A percentile compares a stretch with the other conserved stretches of the same genome.
Conservation (phyloP, 2,113 vertebrate genomes). For the Cyphotilapia sp. region DNA sequence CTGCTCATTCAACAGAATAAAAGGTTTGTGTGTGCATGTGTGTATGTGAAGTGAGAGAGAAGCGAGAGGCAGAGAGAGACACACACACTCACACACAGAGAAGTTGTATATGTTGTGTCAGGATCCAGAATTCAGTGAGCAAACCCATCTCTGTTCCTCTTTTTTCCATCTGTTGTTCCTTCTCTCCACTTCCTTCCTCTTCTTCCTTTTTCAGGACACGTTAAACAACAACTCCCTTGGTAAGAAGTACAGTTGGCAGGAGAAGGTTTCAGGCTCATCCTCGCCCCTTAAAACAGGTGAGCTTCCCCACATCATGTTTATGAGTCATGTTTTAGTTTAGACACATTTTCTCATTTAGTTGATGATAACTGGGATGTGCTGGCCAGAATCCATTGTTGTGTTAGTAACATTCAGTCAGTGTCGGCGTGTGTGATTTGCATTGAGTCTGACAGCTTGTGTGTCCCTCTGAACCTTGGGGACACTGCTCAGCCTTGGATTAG, state of each 20-base stretch:
- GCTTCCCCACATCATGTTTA: constrained; percentile 3
- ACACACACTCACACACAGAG: background rate
- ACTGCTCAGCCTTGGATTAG: background rate
- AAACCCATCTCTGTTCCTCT: background rate
- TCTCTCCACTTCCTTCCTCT: background rate
- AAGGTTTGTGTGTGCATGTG: constrained; percentile 42
- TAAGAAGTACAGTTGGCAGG: constrained; percentile 99
- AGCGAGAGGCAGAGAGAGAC: background rate
- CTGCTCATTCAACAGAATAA: constrained; percentile 57
- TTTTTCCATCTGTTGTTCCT: background rate
- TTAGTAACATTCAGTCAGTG: background rate
- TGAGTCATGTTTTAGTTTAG: background rate
- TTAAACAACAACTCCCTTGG: constrained; percentile 97
- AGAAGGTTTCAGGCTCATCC: constrained; percentile 88
- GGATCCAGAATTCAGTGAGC: background rate
- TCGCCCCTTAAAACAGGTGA: constrained; percentile 94
- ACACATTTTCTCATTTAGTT: background rate
- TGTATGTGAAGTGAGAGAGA: background rate
- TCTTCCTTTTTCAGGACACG: constrained; percentile 79
- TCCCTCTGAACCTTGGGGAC: background rate
- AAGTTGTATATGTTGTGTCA: constrained; percentile 15
- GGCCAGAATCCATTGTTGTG: background rate
- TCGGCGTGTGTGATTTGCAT: background rate
- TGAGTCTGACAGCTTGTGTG: background rate
- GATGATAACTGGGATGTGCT: background rate